Conservation (phyloP, 2,888 invertebrate genomes). For the Drosophila limbata region DNA sequence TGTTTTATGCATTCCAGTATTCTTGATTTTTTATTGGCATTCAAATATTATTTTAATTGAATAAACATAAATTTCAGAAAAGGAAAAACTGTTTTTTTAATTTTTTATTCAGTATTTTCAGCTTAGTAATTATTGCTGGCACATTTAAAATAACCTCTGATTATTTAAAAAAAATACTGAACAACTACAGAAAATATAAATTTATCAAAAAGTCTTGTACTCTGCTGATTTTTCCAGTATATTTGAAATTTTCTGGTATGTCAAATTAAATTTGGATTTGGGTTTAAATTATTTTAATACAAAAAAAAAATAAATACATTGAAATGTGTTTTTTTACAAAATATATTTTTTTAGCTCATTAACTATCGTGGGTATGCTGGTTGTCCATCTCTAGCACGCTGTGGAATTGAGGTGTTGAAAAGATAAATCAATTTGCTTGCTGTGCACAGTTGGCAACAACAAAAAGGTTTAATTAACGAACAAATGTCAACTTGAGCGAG, state of each 20-base stretch:
- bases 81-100: too few relatives aligned
- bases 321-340: too few relatives aligned
- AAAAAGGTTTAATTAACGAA: constrained; percentile 81
- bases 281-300: too few relatives aligned
- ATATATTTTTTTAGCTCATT: background rate
- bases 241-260: background rate
- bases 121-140: too few relatives aligned
- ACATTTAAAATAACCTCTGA: background rate
- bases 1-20: too few relatives aligned
- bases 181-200: background rate
- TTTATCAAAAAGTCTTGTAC: too few relatives aligned
- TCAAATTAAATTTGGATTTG: background rate
- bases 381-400: constrained; percentile 11
- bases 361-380: background rate
- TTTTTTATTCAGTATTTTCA: too few relatives aligned
- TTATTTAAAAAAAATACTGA: background rate
- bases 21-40: too few relatives aligned
- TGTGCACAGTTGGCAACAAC: constrained; percentile 73
- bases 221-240: background rate
- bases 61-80: too few relatives aligned
- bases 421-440: constrained; percentile 82
- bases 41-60: too few relatives aligned
- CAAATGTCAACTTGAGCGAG: constrained; percentile 76
- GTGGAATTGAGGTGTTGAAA: constrained; percentile 67
- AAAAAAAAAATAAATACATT: background rate